These are phyloP conservation scores for Andrena bicolor DNA, from an alignment of 2,888 invertebrate species.

Conservation along the genomic window DNA sequence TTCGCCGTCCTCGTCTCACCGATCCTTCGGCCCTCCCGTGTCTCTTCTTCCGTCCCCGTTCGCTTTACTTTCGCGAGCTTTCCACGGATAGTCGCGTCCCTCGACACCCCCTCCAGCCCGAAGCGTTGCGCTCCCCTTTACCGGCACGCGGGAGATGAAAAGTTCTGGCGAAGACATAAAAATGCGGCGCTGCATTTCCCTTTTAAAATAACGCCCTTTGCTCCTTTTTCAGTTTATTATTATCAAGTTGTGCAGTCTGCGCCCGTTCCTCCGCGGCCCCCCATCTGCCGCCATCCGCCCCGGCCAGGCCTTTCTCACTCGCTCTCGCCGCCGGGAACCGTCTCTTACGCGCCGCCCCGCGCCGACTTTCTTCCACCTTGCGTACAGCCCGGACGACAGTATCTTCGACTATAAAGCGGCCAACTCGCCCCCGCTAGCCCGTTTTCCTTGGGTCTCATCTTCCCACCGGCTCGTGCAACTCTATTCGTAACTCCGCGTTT, in stretches of 20 bases:
- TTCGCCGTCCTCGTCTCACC: constrained; percentile 55
- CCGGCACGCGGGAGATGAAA: constrained; percentile 75
- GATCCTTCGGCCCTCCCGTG: constrained; percentile 48
- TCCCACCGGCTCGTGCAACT: constrained; percentile 61
- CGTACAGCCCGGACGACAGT: constrained; percentile 52
- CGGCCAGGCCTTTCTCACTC: constrained; percentile 28
- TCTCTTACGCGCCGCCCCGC: constrained; percentile 8
- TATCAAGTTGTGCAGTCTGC: constrained; percentile 82
- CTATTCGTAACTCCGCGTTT: constrained; percentile 79
- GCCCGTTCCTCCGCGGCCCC: constrained; percentile 50
- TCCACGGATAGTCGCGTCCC: constrained; percentile 59
- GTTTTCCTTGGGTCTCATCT: constrained; percentile 57
- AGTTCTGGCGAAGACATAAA: constrained; percentile 85
- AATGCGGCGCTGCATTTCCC: constrained; percentile 85
- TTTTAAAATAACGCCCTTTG: constrained; percentile 85
- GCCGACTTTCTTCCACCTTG: constrained; percentile 39
- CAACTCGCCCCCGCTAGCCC: constrained; percentile 47
- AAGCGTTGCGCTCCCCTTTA: constrained; percentile 67
- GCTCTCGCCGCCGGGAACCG: neutral
- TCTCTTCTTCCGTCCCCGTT: constrained; percentile 58
- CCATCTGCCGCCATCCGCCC: constrained; percentile 36
- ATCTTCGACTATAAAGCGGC: constrained; percentile 70
- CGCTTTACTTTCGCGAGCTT: constrained; percentile 62
- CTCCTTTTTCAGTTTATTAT: constrained; percentile 84
- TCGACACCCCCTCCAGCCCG: constrained; percentile 43